phyloP scores from a whole-genome alignment of 2,888 invertebrate species.

The Chrysolina haemoptera region DNA sequence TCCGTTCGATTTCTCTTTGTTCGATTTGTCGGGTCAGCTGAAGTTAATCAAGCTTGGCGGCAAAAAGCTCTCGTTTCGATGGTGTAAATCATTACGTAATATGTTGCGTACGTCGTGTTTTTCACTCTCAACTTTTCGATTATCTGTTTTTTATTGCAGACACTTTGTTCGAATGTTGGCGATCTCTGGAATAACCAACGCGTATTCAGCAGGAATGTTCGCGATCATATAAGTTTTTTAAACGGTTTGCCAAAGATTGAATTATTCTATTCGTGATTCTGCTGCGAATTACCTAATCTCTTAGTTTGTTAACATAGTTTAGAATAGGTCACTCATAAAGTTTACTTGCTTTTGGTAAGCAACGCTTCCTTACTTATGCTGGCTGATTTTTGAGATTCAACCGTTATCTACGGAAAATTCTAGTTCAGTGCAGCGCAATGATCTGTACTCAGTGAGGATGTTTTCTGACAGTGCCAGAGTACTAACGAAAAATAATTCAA shows the following conservation, averaged over 20 bases:
- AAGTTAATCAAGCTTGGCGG: conserved; percentile 62
- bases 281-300: too few relatives aligned
- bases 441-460: too few relatives aligned
- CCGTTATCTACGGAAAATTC: too few relatives aligned
- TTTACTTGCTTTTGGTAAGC: too few relatives aligned
- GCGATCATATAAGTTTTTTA: neutral
- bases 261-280: neutral
- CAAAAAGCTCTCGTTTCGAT: conserved; percentile 59
- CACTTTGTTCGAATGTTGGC: conserved; percentile 37
- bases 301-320: too few relatives aligned
- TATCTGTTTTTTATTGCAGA: conserved; percentile 45
- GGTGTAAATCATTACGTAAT: conserved; percentile 58
- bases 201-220: neutral
- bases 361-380: too few relatives aligned
- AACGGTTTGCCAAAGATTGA: neutral
- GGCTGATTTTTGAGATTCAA: too few relatives aligned
- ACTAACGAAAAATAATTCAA: too few relatives aligned
- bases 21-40: conserved; percentile 64
- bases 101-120: conserved; percentile 48
- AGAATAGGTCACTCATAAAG: too few relatives aligned
- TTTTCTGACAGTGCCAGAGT: too few relatives aligned
- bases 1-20: conserved; percentile 55
- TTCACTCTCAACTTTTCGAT: conserved; percentile 49
- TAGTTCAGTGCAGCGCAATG: too few relatives aligned
- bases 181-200: neutral